phyloP scores from a whole-genome alignment of 2,797 vertebrate genomes.

The Phyllotis vaccarum region DNA sequence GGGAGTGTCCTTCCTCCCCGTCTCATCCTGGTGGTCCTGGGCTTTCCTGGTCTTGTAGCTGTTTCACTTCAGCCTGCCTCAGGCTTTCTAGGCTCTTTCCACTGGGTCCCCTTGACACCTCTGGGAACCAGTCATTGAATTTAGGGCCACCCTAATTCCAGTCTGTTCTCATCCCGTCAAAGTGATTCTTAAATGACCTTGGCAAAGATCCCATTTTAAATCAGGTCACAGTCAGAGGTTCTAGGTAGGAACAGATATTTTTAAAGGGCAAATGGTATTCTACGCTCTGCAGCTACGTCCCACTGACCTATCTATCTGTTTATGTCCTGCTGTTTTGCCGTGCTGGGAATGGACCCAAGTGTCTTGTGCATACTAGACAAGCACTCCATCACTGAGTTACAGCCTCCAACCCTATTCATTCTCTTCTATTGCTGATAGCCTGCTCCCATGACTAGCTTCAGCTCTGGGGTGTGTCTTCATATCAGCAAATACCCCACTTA shows the following conservation, averaged over 20 bases:
- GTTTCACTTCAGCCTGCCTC: background rate
- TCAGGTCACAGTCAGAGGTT: background rate
- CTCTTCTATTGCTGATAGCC: background rate
- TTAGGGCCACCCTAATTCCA: background rate
- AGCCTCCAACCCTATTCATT: background rate
- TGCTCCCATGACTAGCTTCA: background rate
- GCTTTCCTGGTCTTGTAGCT: background rate
- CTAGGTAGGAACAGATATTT: background rate
- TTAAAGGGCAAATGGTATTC: background rate
- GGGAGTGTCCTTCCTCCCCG: no score
- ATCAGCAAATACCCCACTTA: background rate
- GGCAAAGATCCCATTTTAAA: background rate
- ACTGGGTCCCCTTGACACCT: background rate
- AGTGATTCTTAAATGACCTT: background rate
- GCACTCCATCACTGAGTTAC: background rate
- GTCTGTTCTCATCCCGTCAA: background rate
- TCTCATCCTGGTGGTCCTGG: background rate
- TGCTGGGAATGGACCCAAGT: background rate
- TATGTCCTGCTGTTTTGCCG: background rate
- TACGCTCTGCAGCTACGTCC: background rate
- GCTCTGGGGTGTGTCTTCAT: background rate
- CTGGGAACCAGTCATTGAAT: background rate
- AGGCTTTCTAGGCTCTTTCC: background rate
- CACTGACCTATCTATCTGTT: background rate
- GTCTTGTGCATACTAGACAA: background rate